Evolutionary conservation across 1,140 invertebrate genomes (phyloP).

Genomic region (Metopolophium dirhodum): DNA sequence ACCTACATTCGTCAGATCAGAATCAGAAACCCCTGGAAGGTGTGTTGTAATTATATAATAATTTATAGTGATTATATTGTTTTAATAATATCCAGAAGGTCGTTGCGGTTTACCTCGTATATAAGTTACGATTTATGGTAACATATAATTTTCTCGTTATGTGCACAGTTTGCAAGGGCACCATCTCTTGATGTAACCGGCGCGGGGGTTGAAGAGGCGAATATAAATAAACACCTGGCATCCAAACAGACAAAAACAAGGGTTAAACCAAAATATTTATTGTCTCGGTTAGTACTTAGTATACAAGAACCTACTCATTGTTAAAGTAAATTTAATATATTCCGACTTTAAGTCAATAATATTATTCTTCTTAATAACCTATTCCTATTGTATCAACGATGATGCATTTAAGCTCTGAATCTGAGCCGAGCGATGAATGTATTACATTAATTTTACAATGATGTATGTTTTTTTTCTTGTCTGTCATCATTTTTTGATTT

Average conservation of each 20-base stretch:
- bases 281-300: neutral
- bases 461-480: too few relatives aligned
- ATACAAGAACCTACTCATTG: neutral
- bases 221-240: slow-evolving; percentile 23
- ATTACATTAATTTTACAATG: too few relatives aligned
- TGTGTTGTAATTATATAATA: neutral
- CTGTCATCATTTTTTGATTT: too few relatives aligned
- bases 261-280: slow-evolving; percentile 29
- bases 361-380: neutral
- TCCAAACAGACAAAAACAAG: neutral
- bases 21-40: neutral
- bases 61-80: slow-evolving; percentile 2
- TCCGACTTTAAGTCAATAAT: neutral
- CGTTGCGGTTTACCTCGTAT: slow-evolving; percentile 9
- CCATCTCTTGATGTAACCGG: neutral
- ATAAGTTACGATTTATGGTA: slow-evolving; percentile 8
- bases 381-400: neutral
- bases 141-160: neutral
- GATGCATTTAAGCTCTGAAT: neutral
- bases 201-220: neutral
- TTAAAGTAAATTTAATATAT: neutral
- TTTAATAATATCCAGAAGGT: neutral
- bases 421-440: too few relatives aligned
- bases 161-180: neutral
- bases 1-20: neutral